Base-by-base conservation (phyloP, 2,797 vertebrate genomes). In the Hirundo rustica region DNA sequence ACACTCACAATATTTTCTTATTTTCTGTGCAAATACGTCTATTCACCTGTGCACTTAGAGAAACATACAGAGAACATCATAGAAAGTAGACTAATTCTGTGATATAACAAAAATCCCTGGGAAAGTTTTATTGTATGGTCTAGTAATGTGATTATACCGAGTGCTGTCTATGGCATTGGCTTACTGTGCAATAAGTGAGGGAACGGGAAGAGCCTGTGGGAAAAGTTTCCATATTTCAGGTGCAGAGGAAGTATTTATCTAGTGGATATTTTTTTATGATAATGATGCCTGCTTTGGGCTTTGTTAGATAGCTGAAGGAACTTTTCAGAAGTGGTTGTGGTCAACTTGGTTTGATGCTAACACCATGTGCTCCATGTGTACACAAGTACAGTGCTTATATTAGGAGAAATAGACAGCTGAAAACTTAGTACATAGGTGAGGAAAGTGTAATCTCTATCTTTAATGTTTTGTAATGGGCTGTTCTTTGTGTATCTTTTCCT, bases 311-410 rank as follows among this genome's bases (percentile, higher is more conserved):
- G 19, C 7, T 48, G 32, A 57, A 90, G 27, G 11, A 71, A n/a
- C 32, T 85, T 13, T 32, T 66, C 38, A 62, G 18, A 72, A 62
- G 27, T 54, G 7, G 5, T 21, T 84, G 58, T 71, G 34, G 44
- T 84, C 8, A 4, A 13, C 14, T 32, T 62, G 14, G 10, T 54
- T 45, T 58, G 13, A 47, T 26, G 30, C 32, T 17, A 81, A 42
- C 7, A 58, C 22, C 26, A 8, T 57, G 22, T 45, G 26, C 11
- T 53, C 29, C 30, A 10, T 38, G 26, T 0, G 0, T 30, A 65
- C 1, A 0, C 19, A 72, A 30, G 17, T 34, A 12, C 6, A 36
- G 21, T 26, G 11, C 25, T 88, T 55, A 20, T n/a, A 34, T 54
- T 72, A 58, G 62, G 36, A 88, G n/a, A 73, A 68, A 45, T 0